Base-by-base conservation (phyloP, 2,888 invertebrate species). In the Macrophya alboannulata region DNA sequence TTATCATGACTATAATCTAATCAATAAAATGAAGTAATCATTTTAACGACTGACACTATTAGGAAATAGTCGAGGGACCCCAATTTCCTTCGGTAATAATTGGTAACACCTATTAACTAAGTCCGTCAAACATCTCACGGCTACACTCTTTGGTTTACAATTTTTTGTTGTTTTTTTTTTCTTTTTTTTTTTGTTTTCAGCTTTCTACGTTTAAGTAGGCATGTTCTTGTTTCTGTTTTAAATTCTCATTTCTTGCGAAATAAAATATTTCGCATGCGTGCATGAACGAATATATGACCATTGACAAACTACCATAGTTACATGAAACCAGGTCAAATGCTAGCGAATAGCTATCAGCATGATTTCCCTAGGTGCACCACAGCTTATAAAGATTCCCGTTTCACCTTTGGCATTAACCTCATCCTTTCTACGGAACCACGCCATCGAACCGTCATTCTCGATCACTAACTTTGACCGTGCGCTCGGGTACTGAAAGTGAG, bases 251-350 rank as follows among this genome's bases (percentile, higher is more conserved):
- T 9, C 45, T 45, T 45, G 5, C 25, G 21, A 74, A 74, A 74
- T 45, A 15, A 25, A 74, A 45, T 31, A 51, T 55, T 77, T 15
- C 45, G 45, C 45, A 12, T 45, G 37, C 55, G 10, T 31, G 77
- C 12, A 9, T 37, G 37, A n/a, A 25, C 5, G 43, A 10, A 59
- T 51, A 59, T 51, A 40, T 21, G 43, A 21, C 62, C 62, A 62
- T 62, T 62, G 81, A 81, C 43, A 62, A 59, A 21, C 62, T 51
- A 62, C 59, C 40, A 43, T 43, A 40, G 79, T 59, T 59, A 62
- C 43, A 21, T n/a, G 83, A 51, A 83, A 83, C 48, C 68, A 71
- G 83, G 83, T 83, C 68, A 83, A 83, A 83, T 81, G 48, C 51
- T n/a, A 51, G 48, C 31, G 81, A 65, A 62, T 62, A 48, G 68